Evolutionary conservation across 2,113 vertebrate species (phyloP), one percentile per base, ranked within the genome.

Genomic region (Lanius collurio): DNA sequence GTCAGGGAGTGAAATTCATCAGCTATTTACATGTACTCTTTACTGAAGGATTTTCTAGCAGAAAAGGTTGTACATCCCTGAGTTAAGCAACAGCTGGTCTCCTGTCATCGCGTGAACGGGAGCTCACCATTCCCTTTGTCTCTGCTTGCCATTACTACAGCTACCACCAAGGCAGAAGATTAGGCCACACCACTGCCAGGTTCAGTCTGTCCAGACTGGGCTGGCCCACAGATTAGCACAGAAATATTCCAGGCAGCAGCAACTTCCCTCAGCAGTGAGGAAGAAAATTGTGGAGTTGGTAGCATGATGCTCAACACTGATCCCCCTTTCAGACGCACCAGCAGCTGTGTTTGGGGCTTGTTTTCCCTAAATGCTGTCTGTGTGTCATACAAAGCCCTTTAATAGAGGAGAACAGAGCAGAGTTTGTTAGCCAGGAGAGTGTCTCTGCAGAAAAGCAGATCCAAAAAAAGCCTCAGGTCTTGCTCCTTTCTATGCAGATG

Each of bases 101-200:
- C 27, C 31, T 31, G n/a, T 53, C 3, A 4, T 0, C 0, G 23
- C 0, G 0, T 31, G 37, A 35, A 47, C 52, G 44, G 27, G 18
- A 1, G 3, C 7, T 89, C 49, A 41, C 28, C 53, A 2, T 55
- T 47, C 70, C 26, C 22, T 55, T 87, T 57, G 37, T 50, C 74
- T 60, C 30, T 1, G 0, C 30, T 90, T 74, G 31, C 52, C 3
- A 4, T 50, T 50, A 47, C 57, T 9, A 8, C 60, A 63, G 30
- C 21, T 37, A 17, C 44, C 22, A 52, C 8, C 35, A 28, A 68
- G 16, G 44, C 27, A 30, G 64, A 70, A 42, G 60, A 79, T 1
- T 0, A 2, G 7, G 73, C 23, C 9, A 2, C 1, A 9, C 4
- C 42, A 46, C 19, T 8, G 3, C 42, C 63, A 75, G 37, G 30